phyloP scores from a whole-genome alignment of 2,113 vertebrate species.

The Myotis lucifugus region DNA sequence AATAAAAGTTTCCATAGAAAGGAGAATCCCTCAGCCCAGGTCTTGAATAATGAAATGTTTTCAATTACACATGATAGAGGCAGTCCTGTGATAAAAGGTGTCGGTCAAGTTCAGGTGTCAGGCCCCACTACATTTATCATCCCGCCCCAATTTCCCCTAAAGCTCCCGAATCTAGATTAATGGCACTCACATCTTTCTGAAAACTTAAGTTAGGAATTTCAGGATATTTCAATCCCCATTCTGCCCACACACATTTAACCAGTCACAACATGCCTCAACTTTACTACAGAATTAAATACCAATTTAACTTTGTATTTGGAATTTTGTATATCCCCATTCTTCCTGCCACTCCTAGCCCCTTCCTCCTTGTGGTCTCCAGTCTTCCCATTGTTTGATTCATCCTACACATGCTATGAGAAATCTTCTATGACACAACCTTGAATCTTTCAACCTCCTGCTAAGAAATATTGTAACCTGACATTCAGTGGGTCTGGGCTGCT shows the following conservation, averaged over 20 bases:
- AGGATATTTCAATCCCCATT: not conserved
- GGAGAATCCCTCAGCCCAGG: rapidly evolving
- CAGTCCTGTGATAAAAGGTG: rapidly evolving
- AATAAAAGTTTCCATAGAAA: rapidly evolving
- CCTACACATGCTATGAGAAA: rapidly evolving
- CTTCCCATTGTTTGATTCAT: not conserved
- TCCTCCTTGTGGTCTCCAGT: rapidly evolving
- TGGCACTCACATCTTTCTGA: rapidly evolving
- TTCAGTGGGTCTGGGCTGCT: no score
- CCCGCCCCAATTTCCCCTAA: rapidly evolving
- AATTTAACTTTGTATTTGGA: no score
- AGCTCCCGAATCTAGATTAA: rapidly evolving
- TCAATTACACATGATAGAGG: rapidly evolving
- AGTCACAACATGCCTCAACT: not conserved
- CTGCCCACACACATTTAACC: not conserved
- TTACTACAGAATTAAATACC: not conserved
- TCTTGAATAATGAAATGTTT: not conserved
- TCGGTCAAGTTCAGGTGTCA: rapidly evolving
- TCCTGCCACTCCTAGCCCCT: rapidly evolving
- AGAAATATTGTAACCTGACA: no score
- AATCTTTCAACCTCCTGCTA: not conserved
- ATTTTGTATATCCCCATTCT: rapidly evolving
- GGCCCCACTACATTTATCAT: rapidly evolving
- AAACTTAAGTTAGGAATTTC: not conserved
- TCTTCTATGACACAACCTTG: not conserved